Conservation (phyloP, 2,888 invertebrate genomes). For the Euspilapteryx auroguttella region DNA sequence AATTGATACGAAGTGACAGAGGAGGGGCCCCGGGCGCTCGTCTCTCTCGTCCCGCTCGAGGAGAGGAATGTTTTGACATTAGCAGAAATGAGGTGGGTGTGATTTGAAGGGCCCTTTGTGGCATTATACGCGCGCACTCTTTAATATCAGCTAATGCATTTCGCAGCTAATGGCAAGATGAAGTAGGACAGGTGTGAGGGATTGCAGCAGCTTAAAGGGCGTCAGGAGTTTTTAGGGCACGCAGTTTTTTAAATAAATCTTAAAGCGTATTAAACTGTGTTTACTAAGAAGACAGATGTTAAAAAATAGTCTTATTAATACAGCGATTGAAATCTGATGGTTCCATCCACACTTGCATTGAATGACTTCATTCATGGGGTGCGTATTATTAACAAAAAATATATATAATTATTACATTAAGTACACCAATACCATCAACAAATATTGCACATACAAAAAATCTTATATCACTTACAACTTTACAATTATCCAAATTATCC, state of each 20-base stretch:
- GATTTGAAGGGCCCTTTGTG: slow-evolving; percentile 62
- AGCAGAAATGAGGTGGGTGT: slow-evolving; percentile 55
- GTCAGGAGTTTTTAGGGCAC: not conserved
- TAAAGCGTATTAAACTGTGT: no score
- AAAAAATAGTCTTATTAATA: no score
- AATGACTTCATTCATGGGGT: no score
- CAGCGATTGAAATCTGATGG: no score
- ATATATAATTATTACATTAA: no score
- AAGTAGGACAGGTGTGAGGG: slow-evolving; percentile 47
- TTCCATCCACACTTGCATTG: no score
- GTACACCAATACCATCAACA: no score
- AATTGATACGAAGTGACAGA: slow-evolving; percentile 61
- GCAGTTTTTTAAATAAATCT: no score
- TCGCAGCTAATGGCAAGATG: slow-evolving; percentile 47
- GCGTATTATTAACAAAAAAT: no score
- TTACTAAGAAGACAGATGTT: no score
- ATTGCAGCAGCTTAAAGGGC: not conserved
- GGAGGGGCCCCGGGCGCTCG: slow-evolving; percentile 49
- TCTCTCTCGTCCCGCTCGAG: slow-evolving; percentile 41
- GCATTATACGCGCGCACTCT: slow-evolving; percentile 57
- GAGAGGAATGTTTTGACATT: slow-evolving; percentile 56
- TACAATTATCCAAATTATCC: slow-evolving; percentile 8
- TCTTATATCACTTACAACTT: not conserved
- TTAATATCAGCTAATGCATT: slow-evolving; percentile 61
- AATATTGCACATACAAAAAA: no score